phyloP scores from a whole-genome alignment of 2,113 vertebrate genomes.

The Guaruba guarouba region DNA sequence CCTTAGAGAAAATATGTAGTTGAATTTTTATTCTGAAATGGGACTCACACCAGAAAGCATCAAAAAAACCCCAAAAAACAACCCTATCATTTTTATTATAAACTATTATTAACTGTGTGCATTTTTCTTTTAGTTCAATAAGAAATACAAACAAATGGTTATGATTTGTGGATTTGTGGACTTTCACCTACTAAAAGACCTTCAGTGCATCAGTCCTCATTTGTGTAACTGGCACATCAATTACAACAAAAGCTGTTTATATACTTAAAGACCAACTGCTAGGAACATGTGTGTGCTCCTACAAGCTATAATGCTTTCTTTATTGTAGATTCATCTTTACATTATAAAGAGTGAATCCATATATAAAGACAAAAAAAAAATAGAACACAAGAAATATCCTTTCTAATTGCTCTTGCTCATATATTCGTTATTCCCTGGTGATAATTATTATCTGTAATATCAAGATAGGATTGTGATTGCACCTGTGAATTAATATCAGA shows the following conservation, averaged over 20 bases:
- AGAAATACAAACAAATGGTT: background rate
- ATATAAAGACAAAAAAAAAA: background rate
- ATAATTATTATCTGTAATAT: slow-evolving; percentile 1
- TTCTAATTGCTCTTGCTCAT: background rate
- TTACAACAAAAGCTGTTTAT: background rate
- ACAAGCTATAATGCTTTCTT: background rate
- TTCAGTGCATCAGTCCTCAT: background rate
- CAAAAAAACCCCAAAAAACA: background rate
- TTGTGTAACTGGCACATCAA: background rate
- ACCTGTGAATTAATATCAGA: slow-evolving; percentile 20
- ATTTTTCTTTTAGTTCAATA: background rate
- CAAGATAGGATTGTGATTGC: background rate
- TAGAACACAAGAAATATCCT: background rate
- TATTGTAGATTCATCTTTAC: background rate
- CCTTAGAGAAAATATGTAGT: background rate
- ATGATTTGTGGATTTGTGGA: background rate
- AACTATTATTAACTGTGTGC: background rate
- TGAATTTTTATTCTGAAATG: background rate
- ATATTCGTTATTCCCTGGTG: background rate
- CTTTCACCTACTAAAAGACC: background rate
- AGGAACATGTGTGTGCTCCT: background rate
- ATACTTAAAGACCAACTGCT: background rate
- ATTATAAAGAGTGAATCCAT: background rate
- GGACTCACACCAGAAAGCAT: background rate
- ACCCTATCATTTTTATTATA: background rate